phyloP scores from a whole-genome alignment of 2,113 vertebrate species.

The Lamprotornis superbus region DNA sequence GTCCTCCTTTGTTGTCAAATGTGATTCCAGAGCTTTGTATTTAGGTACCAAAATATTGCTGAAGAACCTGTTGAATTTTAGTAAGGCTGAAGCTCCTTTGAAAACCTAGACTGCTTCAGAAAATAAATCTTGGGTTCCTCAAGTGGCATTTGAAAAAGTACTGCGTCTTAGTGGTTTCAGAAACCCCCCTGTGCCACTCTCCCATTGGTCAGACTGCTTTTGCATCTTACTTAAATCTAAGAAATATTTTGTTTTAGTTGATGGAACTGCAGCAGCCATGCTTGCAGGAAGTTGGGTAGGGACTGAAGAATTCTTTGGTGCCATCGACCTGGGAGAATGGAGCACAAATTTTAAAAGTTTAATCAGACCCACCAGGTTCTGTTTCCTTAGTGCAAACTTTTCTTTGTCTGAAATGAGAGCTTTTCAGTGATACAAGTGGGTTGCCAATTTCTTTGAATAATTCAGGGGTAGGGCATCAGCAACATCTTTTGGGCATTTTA shows the following conservation, averaged over 20 bases:
- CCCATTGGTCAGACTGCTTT: not conserved
- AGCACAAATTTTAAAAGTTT: not conserved
- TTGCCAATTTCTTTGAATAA: not conserved
- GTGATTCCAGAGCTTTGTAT: not conserved
- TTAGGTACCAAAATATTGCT: not conserved
- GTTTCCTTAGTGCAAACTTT: not conserved
- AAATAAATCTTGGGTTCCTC: not conserved
- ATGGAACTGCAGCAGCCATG: not conserved
- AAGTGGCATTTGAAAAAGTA: not conserved
- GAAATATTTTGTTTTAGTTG: not conserved
- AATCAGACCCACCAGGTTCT: not conserved
- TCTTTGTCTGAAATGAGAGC: not conserved
- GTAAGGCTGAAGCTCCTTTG: not conserved
- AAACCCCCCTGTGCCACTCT: not conserved
- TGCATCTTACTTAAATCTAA: not conserved
- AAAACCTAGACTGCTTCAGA: not conserved
- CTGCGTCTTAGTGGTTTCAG: not conserved
- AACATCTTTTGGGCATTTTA: not conserved
- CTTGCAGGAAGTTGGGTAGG: not conserved
- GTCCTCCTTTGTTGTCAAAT: not conserved
- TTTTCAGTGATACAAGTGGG: not conserved
- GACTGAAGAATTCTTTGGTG: not conserved
- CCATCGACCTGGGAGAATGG: not conserved
- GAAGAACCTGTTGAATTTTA: not conserved
- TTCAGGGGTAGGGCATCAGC: not conserved